Conservation (phyloP, 2,888 invertebrate genomes). For the Rotaria macrura region DNA sequence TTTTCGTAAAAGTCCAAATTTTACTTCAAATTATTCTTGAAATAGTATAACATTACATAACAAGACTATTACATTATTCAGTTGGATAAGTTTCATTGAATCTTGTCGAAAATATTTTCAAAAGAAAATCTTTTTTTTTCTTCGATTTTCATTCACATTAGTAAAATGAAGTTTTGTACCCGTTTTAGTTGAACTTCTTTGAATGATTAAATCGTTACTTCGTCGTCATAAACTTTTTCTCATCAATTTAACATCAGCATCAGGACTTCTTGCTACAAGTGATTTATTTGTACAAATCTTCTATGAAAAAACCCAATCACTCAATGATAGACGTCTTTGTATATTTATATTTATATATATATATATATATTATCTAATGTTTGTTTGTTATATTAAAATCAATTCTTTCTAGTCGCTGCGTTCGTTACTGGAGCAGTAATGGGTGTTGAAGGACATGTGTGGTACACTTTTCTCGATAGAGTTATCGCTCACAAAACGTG, state of each 20-base stretch:
- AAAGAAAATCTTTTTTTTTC: too few relatives aligned
- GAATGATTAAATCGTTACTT: background rate
- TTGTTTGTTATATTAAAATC: background rate
- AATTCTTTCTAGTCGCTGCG: background rate
- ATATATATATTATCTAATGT: background rate
- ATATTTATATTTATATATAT: background rate
- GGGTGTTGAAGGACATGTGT: background rate
- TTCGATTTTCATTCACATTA: too few relatives aligned
- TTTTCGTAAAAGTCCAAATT: background rate
- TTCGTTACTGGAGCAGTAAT: background rate
- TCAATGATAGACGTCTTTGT: background rate
- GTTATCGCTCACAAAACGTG: background rate
- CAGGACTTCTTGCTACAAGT: background rate
- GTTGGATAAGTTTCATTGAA: background rate
- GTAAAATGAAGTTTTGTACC: too few relatives aligned
- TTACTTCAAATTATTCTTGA: background rate
- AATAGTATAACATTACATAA: too few relatives aligned
- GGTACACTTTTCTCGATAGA: background rate
- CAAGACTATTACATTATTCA: background rate
- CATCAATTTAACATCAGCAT: background rate
- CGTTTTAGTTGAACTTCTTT: background rate
- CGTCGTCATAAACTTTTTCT: background rate
- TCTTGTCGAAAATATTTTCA: background rate
- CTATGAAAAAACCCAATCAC: background rate
- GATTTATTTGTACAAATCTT: background rate